These are phyloP conservation scores for Orthosia gracilis DNA, from an alignment of 2,888 invertebrate species.

Conservation along the genomic window DNA sequence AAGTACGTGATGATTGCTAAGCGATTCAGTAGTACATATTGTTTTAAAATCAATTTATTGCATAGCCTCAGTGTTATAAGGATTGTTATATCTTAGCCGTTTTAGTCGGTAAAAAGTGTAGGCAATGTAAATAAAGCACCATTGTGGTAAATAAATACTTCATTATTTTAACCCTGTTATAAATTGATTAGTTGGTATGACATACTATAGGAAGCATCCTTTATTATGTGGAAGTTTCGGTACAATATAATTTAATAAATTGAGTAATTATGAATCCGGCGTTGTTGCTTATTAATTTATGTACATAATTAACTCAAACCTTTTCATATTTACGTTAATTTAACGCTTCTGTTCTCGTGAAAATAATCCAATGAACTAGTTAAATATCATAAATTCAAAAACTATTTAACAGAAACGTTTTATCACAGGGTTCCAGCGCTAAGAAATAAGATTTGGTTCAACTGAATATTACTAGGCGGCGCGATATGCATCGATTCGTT, in stretches of 20 bases:
- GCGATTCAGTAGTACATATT: too few species aligned
- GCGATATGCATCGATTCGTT: too few species aligned
- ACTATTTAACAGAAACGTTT: not conserved
- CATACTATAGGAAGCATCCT: slow-evolving; percentile 30
- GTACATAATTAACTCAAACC: slow-evolving; percentile 52
- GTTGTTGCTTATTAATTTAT: slow-evolving; percentile 51
- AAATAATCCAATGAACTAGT: slow-evolving; percentile 26
- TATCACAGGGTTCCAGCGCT: too few species aligned
- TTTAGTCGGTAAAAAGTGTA: not conserved
- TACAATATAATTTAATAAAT: slow-evolving; percentile 49
- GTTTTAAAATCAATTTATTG: too few species aligned
- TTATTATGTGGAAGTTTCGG: slow-evolving; percentile 43
- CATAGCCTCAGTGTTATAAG: too few species aligned
- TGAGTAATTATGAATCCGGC: slow-evolving; percentile 47
- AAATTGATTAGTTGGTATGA: slow-evolving; percentile 13
- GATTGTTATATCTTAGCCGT: too few species aligned
- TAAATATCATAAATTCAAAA: slow-evolving; percentile 16
- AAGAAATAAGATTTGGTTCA: too few species aligned
- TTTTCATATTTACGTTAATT: slow-evolving; percentile 51
- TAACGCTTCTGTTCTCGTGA: slow-evolving; percentile 34
- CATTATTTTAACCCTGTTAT: slow-evolving; percentile 5
- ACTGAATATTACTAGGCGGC: too few species aligned
- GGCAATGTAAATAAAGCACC: not conserved
- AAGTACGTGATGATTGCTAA: too few species aligned
- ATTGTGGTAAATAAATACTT: not conserved